These are phyloP conservation scores for Arge pagana DNA, from an alignment of 2,888 invertebrate species.

Conservation along the genomic window DNA sequence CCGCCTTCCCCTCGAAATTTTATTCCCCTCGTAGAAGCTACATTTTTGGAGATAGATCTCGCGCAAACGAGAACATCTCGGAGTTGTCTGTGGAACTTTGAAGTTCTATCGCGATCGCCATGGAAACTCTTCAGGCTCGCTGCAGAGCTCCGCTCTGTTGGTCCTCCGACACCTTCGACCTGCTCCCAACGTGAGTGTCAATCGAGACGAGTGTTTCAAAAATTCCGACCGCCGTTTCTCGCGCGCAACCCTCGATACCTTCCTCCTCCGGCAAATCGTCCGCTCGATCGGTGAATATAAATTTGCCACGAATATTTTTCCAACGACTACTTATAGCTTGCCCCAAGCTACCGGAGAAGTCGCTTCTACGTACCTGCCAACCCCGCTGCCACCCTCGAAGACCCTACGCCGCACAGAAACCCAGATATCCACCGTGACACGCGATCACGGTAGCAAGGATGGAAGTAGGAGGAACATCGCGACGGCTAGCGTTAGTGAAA, in stretches of 20 bases:
- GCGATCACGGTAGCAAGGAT: slow-evolving; percentile 40
- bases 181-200: slow-evolving; percentile 11
- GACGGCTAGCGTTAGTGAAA: slow-evolving; percentile 42
- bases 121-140: slow-evolving; percentile 42
- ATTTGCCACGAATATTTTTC: slow-evolving; percentile 18
- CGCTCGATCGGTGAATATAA: too few species aligned
- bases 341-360: slow-evolving; percentile 18
- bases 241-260: not conserved
- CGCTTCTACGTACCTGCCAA: slow-evolving; percentile 19
- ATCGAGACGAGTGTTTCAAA: not conserved
- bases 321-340: slow-evolving; percentile 16
- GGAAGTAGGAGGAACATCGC: slow-evolving; percentile 30
- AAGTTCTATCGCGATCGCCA: slow-evolving; percentile 17
- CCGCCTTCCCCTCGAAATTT: not conserved
- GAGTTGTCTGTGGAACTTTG: not conserved
- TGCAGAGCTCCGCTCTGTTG: slow-evolving; percentile 44
- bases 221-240: not conserved
- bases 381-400: slow-evolving; percentile 16
- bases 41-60: not conserved
- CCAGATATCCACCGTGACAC: slow-evolving; percentile 37
- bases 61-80: not conserved
- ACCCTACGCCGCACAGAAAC: slow-evolving; percentile 20
- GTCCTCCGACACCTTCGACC: slow-evolving; percentile 11
- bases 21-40: not conserved
- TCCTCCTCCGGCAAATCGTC: too few species aligned